Evolutionary conservation across 2,797 vertebrate species (phyloP).

Genomic region (Acropternis orthonyx): DNA sequence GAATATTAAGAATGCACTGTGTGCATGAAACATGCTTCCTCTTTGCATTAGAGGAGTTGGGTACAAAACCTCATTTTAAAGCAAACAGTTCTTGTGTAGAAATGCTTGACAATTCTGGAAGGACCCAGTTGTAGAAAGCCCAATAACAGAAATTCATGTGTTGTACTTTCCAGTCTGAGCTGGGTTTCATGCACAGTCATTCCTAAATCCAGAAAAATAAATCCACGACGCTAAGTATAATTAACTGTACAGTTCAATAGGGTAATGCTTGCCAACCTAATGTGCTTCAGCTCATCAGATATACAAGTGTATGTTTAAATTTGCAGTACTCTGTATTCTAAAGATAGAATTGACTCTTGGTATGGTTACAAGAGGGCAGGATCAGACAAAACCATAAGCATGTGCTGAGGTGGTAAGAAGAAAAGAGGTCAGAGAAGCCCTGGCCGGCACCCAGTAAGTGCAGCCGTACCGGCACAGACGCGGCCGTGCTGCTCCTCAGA

Average conservation of each 20-base stretch:
- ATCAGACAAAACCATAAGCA: background rate
- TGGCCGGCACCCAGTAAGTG: background rate
- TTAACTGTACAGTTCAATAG: background rate
- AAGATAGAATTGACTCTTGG: background rate
- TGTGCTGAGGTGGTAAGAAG: background rate
- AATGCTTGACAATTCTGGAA: background rate
- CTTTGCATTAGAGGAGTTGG: background rate
- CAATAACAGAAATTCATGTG: background rate
- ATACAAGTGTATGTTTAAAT: background rate
- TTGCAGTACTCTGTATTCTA: background rate
- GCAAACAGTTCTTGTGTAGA: background rate
- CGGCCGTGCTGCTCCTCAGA: rapidly evolving
- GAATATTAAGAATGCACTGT: background rate
- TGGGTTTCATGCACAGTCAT: background rate
- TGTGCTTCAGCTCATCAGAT: background rate
- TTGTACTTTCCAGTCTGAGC: background rate
- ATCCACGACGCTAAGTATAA: background rate
- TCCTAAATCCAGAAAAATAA: background rate
- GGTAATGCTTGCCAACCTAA: background rate
- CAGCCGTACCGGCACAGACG: background rate
- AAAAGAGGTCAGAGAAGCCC: background rate
- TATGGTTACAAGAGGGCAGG: background rate
- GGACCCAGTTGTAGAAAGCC: background rate
- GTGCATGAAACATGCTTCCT: background rate
- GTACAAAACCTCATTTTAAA: background rate